Evolutionary conservation across 2,888 invertebrate species (phyloP).

Genomic region (Epinotia brunnichana): DNA sequence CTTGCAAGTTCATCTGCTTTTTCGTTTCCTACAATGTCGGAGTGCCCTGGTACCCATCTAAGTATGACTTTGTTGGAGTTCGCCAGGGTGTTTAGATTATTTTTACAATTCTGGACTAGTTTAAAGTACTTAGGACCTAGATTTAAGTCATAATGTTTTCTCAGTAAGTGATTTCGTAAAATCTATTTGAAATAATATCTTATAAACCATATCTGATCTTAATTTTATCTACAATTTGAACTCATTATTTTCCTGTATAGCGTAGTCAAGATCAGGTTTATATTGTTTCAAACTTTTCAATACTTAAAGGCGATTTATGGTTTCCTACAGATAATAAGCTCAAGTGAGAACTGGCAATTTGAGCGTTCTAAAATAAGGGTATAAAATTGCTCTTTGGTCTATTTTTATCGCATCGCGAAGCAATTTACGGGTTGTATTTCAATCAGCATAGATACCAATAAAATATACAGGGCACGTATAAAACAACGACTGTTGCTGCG

Average conservation of each 20-base stretch:
- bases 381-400: constrained; percentile 17
- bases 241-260: constrained; percentile 57
- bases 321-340: constrained; percentile 64
- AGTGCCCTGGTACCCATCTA: no score
- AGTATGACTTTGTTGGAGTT: no score
- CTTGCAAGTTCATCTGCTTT: no score
- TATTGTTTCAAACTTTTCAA: constrained; percentile 61
- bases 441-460: constrained; percentile 12
- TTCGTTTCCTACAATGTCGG: no score
- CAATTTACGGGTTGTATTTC: constrained; percentile 28
- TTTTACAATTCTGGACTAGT: no score
- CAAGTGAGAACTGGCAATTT: constrained; percentile 51
- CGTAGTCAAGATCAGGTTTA: constrained; percentile 56
- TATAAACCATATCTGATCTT: constrained; percentile 5
- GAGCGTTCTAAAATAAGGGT: constrained; percentile 27
- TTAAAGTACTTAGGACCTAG: no score
- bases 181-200: no score
- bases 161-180: no score
- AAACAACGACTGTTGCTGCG: neutral
- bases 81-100: no score
- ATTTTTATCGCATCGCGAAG: constrained; percentile 29
- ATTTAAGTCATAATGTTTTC: no score
- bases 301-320: constrained; percentile 61
- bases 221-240: constrained; percentile 46
- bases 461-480: neutral